Conservation (phyloP, 2,797 vertebrate genomes). For the Morus bassanus region DNA sequence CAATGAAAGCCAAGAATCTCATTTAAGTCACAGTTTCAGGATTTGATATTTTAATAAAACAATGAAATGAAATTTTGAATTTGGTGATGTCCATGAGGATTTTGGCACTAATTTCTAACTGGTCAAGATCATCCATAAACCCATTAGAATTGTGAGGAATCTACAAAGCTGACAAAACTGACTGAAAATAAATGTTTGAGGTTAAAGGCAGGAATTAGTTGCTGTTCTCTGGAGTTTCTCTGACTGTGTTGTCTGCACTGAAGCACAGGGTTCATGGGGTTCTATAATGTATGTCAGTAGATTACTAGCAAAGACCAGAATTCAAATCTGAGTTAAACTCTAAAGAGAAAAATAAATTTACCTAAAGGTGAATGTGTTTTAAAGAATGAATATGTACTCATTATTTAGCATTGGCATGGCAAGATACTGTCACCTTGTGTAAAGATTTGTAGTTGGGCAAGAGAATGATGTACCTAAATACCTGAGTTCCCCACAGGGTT, state of each 20-base stretch:
- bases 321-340: background rate
- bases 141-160: background rate
- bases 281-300: background rate
- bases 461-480: background rate
- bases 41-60: background rate
- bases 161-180: background rate
- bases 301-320: background rate
- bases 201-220: background rate
- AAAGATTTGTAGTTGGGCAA: background rate
- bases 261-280: background rate
- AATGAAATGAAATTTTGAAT: background rate
- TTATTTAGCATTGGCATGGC: background rate
- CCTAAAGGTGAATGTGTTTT: background rate
- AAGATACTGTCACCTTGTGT: background rate
- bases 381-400: background rate
- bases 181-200: background rate
- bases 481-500: background rate
- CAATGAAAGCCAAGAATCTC: background rate
- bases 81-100: background rate
- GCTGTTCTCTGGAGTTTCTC: background rate
- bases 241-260: background rate
- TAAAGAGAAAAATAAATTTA: background rate
- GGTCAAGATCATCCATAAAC: background rate
- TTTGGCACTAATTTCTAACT: background rate
- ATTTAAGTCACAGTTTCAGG: background rate